phyloP scores from a whole-genome alignment of 2,888 invertebrate species.

The Iselma pallidipennis region DNA sequence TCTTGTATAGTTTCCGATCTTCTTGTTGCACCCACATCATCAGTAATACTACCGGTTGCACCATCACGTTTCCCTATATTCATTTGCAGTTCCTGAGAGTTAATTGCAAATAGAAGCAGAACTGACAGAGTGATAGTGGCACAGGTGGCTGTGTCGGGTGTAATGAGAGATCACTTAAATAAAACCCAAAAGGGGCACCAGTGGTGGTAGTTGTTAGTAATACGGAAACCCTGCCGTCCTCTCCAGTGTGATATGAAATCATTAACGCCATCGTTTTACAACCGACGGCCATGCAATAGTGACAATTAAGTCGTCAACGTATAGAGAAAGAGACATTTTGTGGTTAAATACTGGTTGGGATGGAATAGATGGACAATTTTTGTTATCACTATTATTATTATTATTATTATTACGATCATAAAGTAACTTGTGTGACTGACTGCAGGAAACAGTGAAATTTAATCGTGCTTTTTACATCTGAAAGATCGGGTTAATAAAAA shows the following conservation, averaged over 20 bases:
- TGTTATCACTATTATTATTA: background rate
- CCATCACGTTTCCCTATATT: background rate
- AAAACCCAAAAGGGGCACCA: background rate
- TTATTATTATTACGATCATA: background rate
- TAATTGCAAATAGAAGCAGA: background rate
- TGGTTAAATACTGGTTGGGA: too few species aligned
- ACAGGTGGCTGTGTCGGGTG: background rate
- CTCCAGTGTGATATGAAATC: background rate
- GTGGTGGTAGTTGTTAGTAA: background rate
- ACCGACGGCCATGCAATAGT: background rate
- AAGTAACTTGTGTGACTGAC: too few species aligned
- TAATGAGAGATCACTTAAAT: background rate
- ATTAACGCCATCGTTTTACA: background rate
- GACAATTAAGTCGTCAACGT: too few species aligned
- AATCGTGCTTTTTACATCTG: too few species aligned
- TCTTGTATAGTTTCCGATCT: background rate
- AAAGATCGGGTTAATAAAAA: too few species aligned
- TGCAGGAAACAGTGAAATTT: too few species aligned
- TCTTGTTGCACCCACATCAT: background rate
- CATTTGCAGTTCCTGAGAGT: background rate
- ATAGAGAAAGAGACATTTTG: too few species aligned
- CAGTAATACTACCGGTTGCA: background rate
- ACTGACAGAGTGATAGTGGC: background rate
- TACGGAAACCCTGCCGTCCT: too few species aligned
- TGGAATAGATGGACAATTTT: too few species aligned